These are phyloP conservation scores for Vombatus ursinus DNA, from an alignment of 2,113 vertebrate species.

Conservation along the genomic window DNA sequence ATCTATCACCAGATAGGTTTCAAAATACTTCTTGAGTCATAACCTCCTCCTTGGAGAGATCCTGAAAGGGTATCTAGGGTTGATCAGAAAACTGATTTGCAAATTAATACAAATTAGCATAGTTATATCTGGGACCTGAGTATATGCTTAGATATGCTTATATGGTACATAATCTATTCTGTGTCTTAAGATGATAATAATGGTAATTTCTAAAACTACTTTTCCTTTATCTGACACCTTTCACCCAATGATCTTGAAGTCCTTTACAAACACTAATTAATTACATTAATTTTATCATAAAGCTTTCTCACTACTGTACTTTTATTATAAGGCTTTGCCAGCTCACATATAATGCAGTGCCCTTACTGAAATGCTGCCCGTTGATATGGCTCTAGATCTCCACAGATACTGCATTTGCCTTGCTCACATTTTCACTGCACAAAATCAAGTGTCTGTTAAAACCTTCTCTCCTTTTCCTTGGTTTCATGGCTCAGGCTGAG, in stretches of 20 bases:
- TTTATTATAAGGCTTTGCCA: conserved; percentile 76
- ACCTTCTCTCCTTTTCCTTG: not conserved
- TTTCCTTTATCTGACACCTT: conserved; percentile 76
- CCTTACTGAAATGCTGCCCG: conserved; percentile 71
- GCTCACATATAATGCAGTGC: conserved; percentile 60
- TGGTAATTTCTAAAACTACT: conserved; percentile 76
- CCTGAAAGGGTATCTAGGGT: conserved; percentile 74
- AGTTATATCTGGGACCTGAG: conserved; percentile 73
- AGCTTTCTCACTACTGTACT: conserved; percentile 73
- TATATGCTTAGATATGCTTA: conserved; percentile 67
- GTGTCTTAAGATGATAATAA: conserved; percentile 77
- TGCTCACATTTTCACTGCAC: not conserved
- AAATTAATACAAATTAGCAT: conserved; percentile 79
- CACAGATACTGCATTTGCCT: not conserved
- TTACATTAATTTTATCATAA: conserved; percentile 79
- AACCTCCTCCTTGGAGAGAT: conserved; percentile 76
- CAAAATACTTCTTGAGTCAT: conserved; percentile 77
- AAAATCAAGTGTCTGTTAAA: conserved; percentile 2
- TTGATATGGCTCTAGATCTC: conserved; percentile 48
- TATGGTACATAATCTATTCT: conserved; percentile 62
- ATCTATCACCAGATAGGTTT: conserved; percentile 71
- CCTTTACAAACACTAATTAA: conserved; percentile 80
- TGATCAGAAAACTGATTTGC: conserved; percentile 78
- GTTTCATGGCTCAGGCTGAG: not conserved
- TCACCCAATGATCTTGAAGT: conserved; percentile 76